Conservation (phyloP, 2,113 vertebrate species). For the Thunnus thynnus region DNA sequence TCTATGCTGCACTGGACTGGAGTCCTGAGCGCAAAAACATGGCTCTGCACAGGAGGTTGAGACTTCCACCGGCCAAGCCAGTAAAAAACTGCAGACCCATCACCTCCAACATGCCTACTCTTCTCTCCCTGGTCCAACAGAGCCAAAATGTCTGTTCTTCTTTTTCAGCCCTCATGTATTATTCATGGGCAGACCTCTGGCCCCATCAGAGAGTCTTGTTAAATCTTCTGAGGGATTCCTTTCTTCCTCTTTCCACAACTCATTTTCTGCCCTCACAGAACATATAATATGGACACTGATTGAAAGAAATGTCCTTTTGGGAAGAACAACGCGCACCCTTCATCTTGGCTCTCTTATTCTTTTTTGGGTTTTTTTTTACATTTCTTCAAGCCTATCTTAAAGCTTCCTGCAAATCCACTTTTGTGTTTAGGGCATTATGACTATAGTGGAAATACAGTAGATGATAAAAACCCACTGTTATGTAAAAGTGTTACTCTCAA, state of each 20-base stretch:
- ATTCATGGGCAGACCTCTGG: slow-evolving; percentile 82
- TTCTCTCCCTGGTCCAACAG: slow-evolving; percentile 28
- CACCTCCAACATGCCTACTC: slow-evolving; percentile 36
- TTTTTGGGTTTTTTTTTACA: neutral
- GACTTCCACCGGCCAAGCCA: slow-evolving; percentile 24
- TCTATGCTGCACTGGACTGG: slow-evolving; percentile 24
- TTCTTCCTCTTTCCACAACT: slow-evolving; percentile 71
- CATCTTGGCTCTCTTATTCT: slow-evolving; percentile 23
- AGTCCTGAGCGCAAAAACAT: slow-evolving; percentile 22
- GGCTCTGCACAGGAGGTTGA: slow-evolving; percentile 3
- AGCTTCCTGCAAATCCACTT: slow-evolving; percentile 23
- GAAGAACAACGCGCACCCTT: slow-evolving; percentile 52
- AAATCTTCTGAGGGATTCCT: slow-evolving; percentile 78
- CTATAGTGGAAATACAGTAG: neutral
- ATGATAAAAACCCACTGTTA: neutral
- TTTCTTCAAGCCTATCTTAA: slow-evolving; percentile 23
- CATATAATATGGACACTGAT: slow-evolving; percentile 74
- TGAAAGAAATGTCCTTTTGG: slow-evolving; percentile 72
- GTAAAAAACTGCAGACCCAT: slow-evolving; percentile 48
- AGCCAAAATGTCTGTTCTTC: slow-evolving; percentile 74
- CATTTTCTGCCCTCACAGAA: slow-evolving; percentile 68
- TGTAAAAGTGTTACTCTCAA: no score
- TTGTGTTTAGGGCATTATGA: neutral
- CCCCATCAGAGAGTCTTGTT: slow-evolving; percentile 79
- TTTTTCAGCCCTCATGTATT: slow-evolving; percentile 70